A percentile compares a stretch with the other conserved stretches of the same genome.
Evolutionary conservation across 2,113 vertebrate species (phyloP).

Genomic region (Nothobranchius kuhntae): DNA sequence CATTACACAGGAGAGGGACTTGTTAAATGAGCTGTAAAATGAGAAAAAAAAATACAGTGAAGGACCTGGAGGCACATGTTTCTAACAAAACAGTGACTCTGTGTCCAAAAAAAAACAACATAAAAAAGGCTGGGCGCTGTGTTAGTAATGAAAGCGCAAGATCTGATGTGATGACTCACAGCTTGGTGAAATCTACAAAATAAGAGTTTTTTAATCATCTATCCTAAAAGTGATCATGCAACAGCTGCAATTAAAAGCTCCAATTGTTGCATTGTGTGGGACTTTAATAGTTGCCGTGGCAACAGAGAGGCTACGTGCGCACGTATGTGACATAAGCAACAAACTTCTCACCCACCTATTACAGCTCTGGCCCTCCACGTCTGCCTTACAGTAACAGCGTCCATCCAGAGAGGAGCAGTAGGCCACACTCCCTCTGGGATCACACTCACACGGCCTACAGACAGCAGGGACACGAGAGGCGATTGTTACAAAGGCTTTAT

Average conservation of each 20-base stretch:
- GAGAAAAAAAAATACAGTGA: conserved; percentile 51
- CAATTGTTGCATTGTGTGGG: not conserved
- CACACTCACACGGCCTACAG: conserved; percentile 85
- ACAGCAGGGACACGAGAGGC: not conserved
- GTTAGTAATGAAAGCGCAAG: not conserved
- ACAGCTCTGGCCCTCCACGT: conserved; percentile 87
- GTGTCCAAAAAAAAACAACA: conserved; percentile 17
- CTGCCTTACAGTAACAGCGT: conserved; percentile 84
- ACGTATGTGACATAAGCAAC: not conserved
- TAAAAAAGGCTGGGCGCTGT: not conserved
- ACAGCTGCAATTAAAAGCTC: not conserved
- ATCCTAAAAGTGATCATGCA: not conserved
- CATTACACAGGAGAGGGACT: conserved; percentile 56
- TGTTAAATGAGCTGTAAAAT: conserved; percentile 64
- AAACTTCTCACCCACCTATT: conserved; percentile 80
- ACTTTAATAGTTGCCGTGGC: conserved; percentile 21
- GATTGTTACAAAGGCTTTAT: not conserved
- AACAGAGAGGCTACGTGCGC: conserved; percentile 1
- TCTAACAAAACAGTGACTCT: conserved; percentile 44
- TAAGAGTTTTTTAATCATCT: not conserved
- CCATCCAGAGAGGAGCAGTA: conserved; percentile 84
- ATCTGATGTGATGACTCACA: not conserved
- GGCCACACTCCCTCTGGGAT: conserved; percentile 78
- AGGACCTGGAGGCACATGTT: conserved; percentile 44
- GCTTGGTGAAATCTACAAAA: not conserved